Base-by-base conservation (phyloP, 2,888 invertebrate genomes). In the Lepetodrilus schrolli region DNA sequence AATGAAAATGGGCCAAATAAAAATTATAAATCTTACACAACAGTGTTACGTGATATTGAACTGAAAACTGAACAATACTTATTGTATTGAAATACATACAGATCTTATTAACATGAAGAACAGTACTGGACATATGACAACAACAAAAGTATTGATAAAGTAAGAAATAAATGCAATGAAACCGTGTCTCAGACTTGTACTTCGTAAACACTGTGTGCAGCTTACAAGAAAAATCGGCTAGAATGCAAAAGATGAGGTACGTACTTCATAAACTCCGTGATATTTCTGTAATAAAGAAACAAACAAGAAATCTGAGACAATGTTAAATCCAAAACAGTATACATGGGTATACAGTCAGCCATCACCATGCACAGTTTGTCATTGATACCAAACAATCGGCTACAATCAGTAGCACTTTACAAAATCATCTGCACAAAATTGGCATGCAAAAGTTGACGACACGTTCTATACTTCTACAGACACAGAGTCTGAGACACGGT, bases 251-350 rank as follows among this genome's bases (percentile, higher is more conserved):
- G 34, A 43, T 68, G 47, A 68, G 47, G 68, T 68, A 68, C 68
- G 68, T 68, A 68, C 68, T 68, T 68, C 68, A 68, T 68, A 68
- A 68, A 68, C 68, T 68, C 68, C 68, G 47, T 68, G 68, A 68
- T 68, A 68, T 68, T 68, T 68, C 68, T 68, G 68, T 68, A 68
- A 68, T 68, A 47, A 68, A 47, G 30, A 68, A 68, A 68, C 68
- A 68, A 68, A 68, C 26, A 68, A 68, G 58, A 68, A 26, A 68
- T 68, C 68, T 68, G 68, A 68, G 68, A 68, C 68, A 68, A 68
- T 68, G 34, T 21, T 58, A 21, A 43, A 68, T 68, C 47, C 47
- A 47, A 68, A 66, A 38, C 30, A 43, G 38, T n/a, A n/a, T n/a
- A n/a, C n/a, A n/a, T n/a, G n/a, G n/a, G n/a, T n/a, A n/a, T n/a